Conservation (phyloP, 2,113 vertebrate genomes). For the Epinephelus cyanopodus region DNA sequence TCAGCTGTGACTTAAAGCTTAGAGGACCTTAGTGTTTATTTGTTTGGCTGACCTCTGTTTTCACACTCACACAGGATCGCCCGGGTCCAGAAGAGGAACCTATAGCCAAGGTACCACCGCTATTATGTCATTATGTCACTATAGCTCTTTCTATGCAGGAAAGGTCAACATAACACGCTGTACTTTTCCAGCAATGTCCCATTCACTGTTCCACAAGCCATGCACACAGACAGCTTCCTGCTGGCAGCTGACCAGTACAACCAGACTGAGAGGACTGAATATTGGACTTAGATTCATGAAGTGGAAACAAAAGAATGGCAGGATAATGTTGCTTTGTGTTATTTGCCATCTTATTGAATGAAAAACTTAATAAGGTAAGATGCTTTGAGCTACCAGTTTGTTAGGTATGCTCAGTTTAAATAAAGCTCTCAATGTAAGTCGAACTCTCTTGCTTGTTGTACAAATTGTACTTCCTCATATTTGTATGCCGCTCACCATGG, state of each 20-base stretch:
- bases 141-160: not conserved
- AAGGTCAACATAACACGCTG: not conserved
- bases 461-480: too few relatives aligned
- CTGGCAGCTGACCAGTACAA: conserved; percentile 1
- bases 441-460: too few relatives aligned
- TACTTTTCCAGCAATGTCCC: conserved; percentile 7
- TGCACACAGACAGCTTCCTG: not conserved
- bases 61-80: conserved; percentile 73
- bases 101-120: conserved; percentile 86
- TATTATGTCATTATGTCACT: not conserved
- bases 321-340: not conserved
- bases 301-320: not conserved
- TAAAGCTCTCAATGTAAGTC: too few relatives aligned
- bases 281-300: not conserved
- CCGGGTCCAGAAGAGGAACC: conserved; percentile 86
- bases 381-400: not conserved
- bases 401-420: too few relatives aligned
- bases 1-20: conserved; percentile 39
- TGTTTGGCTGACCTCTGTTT: conserved; percentile 27
- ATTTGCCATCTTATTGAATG: not conserved
- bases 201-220: not conserved
- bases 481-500: too few relatives aligned
- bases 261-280: not conserved
- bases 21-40: conserved; percentile 27
- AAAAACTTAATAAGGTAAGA: not conserved